Evolutionary conservation across 2,888 invertebrate species (phyloP), one percentile per base, ranked within the genome.

Genomic region (Lamellibrachia satsuma): DNA sequence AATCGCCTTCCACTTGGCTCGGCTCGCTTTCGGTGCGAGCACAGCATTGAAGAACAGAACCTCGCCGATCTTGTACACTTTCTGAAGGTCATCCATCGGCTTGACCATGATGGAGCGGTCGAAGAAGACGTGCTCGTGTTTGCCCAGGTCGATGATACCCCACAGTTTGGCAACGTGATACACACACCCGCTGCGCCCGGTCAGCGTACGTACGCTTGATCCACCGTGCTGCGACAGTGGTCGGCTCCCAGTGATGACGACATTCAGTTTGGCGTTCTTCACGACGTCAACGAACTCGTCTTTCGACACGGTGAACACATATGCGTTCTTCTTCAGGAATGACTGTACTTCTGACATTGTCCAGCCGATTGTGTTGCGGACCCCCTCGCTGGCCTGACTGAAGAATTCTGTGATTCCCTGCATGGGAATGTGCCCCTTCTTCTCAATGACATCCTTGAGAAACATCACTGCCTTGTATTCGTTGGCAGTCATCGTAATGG

Each of bases 81-180:
- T 96, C 94, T 96, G 95, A 92, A 96, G 94, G 94, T 96, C 96
- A 94, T 96, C 96, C 93, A 96, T 95, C 52, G 95, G 95, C 92
- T 95, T 95, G 4, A 95, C 95, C 94, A 94, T 94, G 93, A 96
- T 96, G 52, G 96, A 96, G 92, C 96, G 95, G 93, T 96, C 96
- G 93, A 96, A 96, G 93, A 96, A 96, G 22, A 96, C 96, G 94
- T 96, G 96, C 94, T 96, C 96, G 94, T 96, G 96, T 93, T 96
- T 95, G 3, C 96, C 96, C n/a, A 96, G 95, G 94, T 96, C 96
- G 90, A 96, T 96, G 91, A 96, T 96, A 52, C 96, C 96, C 96
- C 96, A 96, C 39, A 96, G 94, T 94, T 96, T 96, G 55, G 96
- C 96, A 90, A 96, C 96, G 94, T 96, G 96, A 93, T 96, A 96